These are phyloP conservation scores for Solen grandis DNA, from an alignment of 1,140 invertebrate species.

Conservation along the genomic window DNA sequence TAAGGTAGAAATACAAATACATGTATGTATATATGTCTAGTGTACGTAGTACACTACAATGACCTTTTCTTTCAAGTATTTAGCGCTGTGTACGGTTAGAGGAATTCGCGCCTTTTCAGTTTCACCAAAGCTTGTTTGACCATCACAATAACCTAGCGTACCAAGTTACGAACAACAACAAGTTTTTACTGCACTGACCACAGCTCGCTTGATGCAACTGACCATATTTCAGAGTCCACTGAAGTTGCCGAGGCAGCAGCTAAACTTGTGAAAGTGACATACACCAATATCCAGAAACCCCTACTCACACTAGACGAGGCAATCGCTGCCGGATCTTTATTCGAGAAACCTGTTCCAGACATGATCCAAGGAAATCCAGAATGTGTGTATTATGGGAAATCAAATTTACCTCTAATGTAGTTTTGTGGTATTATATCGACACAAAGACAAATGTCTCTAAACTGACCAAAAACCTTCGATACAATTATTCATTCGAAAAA, in stretches of 20 bases:
- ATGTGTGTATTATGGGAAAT: slow-evolving; percentile 45
- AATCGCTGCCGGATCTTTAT: slow-evolving; percentile 47
- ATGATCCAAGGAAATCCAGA: slow-evolving; percentile 56
- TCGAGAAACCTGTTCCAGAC: slow-evolving; percentile 27
- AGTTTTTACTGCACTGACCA: neutral
- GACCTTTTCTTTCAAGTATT: no score
- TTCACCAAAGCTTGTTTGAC: neutral
- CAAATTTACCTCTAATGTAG: neutral
- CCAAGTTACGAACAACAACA: neutral
- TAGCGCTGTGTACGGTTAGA: neutral
- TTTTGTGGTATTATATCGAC: neutral
- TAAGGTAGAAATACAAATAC: no score
- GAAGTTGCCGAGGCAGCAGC: slow-evolving; percentile 85
- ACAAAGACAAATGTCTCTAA: neutral
- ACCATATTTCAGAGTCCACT: slow-evolving; percentile 76
- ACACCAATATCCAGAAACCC: slow-evolving; percentile 82
- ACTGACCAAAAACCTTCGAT: neutral
- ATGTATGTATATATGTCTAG: no score
- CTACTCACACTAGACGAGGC: slow-evolving; percentile 80
- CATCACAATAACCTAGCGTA: slow-evolving; percentile 4
- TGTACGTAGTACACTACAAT: no score
- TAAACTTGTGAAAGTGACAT: slow-evolving; percentile 84
- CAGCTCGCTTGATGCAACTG: neutral
- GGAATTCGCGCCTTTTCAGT: neutral
- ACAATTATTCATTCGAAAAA: neutral